These are phyloP conservation scores for Leptinotarsa undecemlineata DNA, from an alignment of 1,140 invertebrate genomes.

Conservation along the genomic window DNA sequence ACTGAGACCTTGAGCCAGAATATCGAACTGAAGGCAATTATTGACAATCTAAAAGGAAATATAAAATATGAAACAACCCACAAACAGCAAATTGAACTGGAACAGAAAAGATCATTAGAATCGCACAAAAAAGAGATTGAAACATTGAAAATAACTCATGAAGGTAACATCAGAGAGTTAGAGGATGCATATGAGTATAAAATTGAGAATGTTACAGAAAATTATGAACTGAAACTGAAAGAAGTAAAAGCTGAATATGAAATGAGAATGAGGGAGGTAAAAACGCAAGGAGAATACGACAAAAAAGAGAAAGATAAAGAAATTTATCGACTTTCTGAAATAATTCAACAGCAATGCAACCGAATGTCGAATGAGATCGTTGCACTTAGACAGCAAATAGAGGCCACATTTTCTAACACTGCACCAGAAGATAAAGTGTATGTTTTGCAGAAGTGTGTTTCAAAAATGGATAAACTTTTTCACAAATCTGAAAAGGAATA, in stretches of 20 bases:
- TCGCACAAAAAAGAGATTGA: constrained; percentile 29
- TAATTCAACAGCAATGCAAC: constrained; percentile 36
- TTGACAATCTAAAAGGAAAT: constrained; percentile 16
- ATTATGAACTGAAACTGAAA: constrained; percentile 26
- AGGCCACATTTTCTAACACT: not conserved
- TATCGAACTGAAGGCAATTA: constrained; percentile 34
- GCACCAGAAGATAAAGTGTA: constrained; percentile 32
- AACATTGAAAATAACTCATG: constrained; percentile 1
- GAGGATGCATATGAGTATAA: constrained; percentile 19
- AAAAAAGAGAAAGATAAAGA: constrained; percentile 35
- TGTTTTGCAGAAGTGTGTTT: constrained; percentile 39
- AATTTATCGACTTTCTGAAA: constrained; percentile 35
- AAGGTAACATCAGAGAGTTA: constrained; percentile 12
- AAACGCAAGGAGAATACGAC: constrained; percentile 19
- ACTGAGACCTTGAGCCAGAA: constrained; percentile 42
- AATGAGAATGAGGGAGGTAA: constrained; percentile 18
- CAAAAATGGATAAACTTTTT: constrained; percentile 42
- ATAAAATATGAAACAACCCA: not conserved
- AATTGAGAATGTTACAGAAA: constrained; percentile 12
- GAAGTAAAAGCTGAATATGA: constrained; percentile 26
- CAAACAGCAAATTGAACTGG: constrained; percentile 17
- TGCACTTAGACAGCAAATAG: constrained; percentile 31
- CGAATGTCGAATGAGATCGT: constrained; percentile 39
- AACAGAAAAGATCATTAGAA: constrained; percentile 21
- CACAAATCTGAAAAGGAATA: constrained; percentile 41